Evolutionary conservation across 2,888 invertebrate species (phyloP).

Genomic region (Drosophila setosimentum): DNA sequence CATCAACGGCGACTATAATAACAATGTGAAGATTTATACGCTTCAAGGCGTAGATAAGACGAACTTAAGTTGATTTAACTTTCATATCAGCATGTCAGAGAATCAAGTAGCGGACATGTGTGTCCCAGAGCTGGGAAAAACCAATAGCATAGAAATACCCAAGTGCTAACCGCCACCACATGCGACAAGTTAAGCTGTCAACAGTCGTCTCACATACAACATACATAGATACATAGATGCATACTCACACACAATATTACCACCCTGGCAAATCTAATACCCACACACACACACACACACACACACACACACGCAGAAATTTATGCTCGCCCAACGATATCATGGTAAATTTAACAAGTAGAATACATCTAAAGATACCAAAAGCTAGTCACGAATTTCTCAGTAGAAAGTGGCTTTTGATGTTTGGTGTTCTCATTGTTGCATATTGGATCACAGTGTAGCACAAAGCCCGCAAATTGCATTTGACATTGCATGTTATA

Average conservation of each 20-base stretch:
- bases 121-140: slow-evolving; percentile 7
- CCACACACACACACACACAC: neutral
- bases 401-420: slow-evolving; percentile 12
- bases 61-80: slow-evolving; percentile 42
- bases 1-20: slow-evolving; percentile 20
- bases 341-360: slow-evolving; percentile 64
- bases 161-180: slow-evolving; percentile 15
- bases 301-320: neutral
- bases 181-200: slow-evolving; percentile 24
- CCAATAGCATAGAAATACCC: slow-evolving; percentile 16
- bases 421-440: slow-evolving; percentile 31
- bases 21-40: slow-evolving; percentile 37
- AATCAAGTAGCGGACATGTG: slow-evolving; percentile 23
- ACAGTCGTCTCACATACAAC: slow-evolving; percentile 14
- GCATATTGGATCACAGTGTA: slow-evolving; percentile 30
- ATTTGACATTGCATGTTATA: slow-evolving; percentile 39
- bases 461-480: slow-evolving; percentile 28
- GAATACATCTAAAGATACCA: slow-evolving; percentile 26
- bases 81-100: slow-evolving; percentile 41
- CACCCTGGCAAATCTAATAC: slow-evolving; percentile 11
- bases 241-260: slow-evolving; percentile 2
- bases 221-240: slow-evolving; percentile 6
- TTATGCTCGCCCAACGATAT: slow-evolving; percentile 38
- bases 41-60: slow-evolving; percentile 39
- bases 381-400: slow-evolving; percentile 5